These are phyloP conservation scores for Tubiluchus corallicola DNA, from an alignment of 2,888 invertebrate genomes.

Conservation along the genomic window DNA sequence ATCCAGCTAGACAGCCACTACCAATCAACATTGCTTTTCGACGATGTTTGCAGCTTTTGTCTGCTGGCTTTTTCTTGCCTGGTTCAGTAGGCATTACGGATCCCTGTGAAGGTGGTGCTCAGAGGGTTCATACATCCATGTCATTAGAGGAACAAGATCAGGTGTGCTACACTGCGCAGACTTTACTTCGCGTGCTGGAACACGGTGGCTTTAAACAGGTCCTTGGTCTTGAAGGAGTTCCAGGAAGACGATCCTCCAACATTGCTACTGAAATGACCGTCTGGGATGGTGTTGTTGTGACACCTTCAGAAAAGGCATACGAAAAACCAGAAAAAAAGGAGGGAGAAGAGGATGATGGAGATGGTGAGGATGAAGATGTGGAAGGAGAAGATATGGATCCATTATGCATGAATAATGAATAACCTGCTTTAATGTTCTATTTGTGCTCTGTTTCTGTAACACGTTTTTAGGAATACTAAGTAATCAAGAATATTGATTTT, in stretches of 20 bases:
- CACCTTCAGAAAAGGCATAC: conserved; percentile 82
- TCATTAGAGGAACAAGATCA: conserved; percentile 76
- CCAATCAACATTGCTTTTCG: conserved; percentile 78
- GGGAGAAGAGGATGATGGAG: conserved; percentile 38
- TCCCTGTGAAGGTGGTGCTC: conserved; percentile 76
- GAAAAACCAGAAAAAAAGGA: conserved; percentile 55
- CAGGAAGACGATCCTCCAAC: conserved; percentile 35
- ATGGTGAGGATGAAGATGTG: conserved; percentile 28
- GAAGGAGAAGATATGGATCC: conserved; percentile 32
- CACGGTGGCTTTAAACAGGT: conserved; percentile 87
- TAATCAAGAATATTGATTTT: too few species aligned
- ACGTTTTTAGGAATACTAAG: too few species aligned
- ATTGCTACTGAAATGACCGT: conserved; percentile 77
- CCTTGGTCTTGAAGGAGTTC: conserved; percentile 40
- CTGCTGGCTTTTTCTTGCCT: conserved; percentile 84
- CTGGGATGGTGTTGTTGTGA: conserved; percentile 89
- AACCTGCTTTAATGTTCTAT: too few species aligned
- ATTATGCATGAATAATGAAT: conserved; percentile 7
- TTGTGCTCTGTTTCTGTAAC: too few species aligned
- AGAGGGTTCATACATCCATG: conserved; percentile 73
- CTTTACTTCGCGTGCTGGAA: conserved; percentile 65
- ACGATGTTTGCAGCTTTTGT: conserved; percentile 69
- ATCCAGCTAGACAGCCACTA: conserved; percentile 74
- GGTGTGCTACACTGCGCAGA: conserved; percentile 84
- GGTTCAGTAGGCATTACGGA: conserved; percentile 54